These are phyloP conservation scores for Hippoglossus hippoglossus DNA, from an alignment of 2,797 vertebrate species.

Conservation along the genomic window DNA sequence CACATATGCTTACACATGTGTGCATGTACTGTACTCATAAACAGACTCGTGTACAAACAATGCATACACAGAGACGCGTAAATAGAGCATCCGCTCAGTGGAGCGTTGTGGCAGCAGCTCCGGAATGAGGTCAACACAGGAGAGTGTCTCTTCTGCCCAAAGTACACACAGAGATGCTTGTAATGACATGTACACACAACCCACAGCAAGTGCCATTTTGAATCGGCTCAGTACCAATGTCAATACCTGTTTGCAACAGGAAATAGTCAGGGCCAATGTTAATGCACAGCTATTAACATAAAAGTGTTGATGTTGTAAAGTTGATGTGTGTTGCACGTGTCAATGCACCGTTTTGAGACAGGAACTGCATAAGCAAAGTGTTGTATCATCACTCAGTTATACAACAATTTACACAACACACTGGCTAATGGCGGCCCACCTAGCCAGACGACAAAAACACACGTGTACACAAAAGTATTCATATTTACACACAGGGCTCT, in stretches of 20 bases:
- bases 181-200: slow-evolving; percentile 46
- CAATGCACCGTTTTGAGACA: not conserved
- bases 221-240: slow-evolving; percentile 9
- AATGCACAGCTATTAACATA: not conserved
- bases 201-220: slow-evolving; percentile 26
- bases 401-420: slow-evolving; percentile 57
- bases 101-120: slow-evolving; percentile 67
- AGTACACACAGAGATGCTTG: slow-evolving; percentile 54
- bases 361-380: not conserved
- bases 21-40: slow-evolving; percentile 31
- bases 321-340: slow-evolving; percentile 1
- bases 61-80: slow-evolving; percentile 29
- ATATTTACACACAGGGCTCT: slow-evolving; percentile 41
- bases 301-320: slow-evolving; percentile 8
- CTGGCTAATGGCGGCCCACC: not conserved
- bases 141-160: slow-evolving; percentile 62
- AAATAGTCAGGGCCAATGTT: not conserved
- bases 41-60: slow-evolving; percentile 27
- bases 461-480: slow-evolving; percentile 1
- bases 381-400: slow-evolving; percentile 38
- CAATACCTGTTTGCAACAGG: not conserved
- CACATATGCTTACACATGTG: slow-evolving; percentile 40
- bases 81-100: slow-evolving; percentile 56
- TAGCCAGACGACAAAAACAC: too few species aligned
- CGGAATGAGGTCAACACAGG: slow-evolving; percentile 74